Evolutionary conservation across 2,113 vertebrate species (phyloP).

Genomic region (Brachirus orientalis): DNA sequence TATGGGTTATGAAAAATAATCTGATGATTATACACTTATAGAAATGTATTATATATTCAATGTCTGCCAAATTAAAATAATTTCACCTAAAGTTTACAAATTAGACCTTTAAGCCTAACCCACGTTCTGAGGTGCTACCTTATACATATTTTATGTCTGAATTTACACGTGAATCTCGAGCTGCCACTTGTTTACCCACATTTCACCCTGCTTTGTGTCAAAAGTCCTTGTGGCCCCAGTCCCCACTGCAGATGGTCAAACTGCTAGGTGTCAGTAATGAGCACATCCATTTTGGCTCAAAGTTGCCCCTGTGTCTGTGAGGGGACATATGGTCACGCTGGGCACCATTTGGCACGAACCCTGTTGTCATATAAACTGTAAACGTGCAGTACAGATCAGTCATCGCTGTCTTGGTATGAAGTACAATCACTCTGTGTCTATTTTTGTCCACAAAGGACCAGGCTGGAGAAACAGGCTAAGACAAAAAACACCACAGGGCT

Average conservation of each 20-base stretch:
- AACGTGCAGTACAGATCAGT: conserved; percentile 67
- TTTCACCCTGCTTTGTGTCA: conserved; percentile 48
- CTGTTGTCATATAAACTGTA: conserved; percentile 68
- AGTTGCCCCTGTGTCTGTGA: conserved; percentile 66
- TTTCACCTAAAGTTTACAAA: too few relatives aligned
- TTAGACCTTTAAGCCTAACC: not conserved
- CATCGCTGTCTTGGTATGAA: conserved; percentile 42
- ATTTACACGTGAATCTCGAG: conserved; percentile 10
- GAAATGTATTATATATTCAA: too few relatives aligned
- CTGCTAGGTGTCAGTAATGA: conserved; percentile 76
- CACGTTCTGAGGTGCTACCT: not conserved
- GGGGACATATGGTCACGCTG: conserved; percentile 82
- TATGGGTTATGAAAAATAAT: too few relatives aligned
- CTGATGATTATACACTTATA: too few relatives aligned
- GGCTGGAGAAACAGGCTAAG: conserved; percentile 45
- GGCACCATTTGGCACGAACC: conserved; percentile 72
- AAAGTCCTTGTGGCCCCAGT: conserved; percentile 46
- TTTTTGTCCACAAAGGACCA: conserved; percentile 50
- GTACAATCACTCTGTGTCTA: conserved; percentile 59
- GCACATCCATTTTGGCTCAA: conserved; percentile 74
- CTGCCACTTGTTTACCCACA: conserved; percentile 44
- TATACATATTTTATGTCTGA: conserved; percentile 1
- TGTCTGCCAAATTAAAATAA: too few relatives aligned
- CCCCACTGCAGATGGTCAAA: conserved; percentile 78
- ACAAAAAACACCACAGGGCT: conserved; percentile 35